Percentiles rank a stretch among this genome's conserved stretches.
phyloP scores from a whole-genome alignment of 2,888 invertebrate genomes.

The Congeria kusceri region DNA sequence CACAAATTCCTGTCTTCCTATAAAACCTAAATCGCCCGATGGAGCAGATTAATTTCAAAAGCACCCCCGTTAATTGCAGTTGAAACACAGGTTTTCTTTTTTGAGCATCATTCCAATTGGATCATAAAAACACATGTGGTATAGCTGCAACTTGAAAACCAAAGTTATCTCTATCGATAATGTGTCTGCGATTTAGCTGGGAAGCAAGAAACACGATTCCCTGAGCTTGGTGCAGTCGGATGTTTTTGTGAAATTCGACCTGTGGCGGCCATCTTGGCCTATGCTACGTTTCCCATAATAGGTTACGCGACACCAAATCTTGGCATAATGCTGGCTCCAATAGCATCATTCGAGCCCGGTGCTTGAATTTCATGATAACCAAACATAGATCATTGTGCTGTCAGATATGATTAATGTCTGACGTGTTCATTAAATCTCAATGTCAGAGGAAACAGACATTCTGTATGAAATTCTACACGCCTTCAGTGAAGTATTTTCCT shows the following conservation, averaged over 20 bases:
- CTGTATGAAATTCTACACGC: slow-evolving; percentile 7
- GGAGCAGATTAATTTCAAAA: no score
- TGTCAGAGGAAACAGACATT: slow-evolving; percentile 27
- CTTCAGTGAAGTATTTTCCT: slow-evolving; percentile 30
- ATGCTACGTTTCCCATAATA: slow-evolving; percentile 54
- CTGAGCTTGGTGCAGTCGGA: slow-evolving; percentile 59
- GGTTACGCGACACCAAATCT: slow-evolving; percentile 48
- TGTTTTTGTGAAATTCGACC: slow-evolving; percentile 59
- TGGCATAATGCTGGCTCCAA: slow-evolving; percentile 48
- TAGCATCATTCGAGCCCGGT: slow-evolving; percentile 36
- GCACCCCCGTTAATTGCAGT: no score
- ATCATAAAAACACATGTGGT: slow-evolving; percentile 46
- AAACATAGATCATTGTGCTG: slow-evolving; percentile 61
- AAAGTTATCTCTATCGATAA: slow-evolving; percentile 65
- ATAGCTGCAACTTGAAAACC: slow-evolving; percentile 58
- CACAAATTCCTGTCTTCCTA: no score
- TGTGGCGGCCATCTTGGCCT: slow-evolving; percentile 46
- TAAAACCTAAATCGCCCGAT: no score
- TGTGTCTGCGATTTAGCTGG: slow-evolving; percentile 58
- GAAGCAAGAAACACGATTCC: slow-evolving; percentile 49
- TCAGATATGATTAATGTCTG: slow-evolving; percentile 67
- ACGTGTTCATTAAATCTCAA: slow-evolving; percentile 57
- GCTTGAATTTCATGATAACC: slow-evolving; percentile 60
- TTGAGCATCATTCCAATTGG: no score
- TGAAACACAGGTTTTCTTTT: no score